Conservation (phyloP, 2,797 vertebrate genomes). For the Ibycter americanus region DNA sequence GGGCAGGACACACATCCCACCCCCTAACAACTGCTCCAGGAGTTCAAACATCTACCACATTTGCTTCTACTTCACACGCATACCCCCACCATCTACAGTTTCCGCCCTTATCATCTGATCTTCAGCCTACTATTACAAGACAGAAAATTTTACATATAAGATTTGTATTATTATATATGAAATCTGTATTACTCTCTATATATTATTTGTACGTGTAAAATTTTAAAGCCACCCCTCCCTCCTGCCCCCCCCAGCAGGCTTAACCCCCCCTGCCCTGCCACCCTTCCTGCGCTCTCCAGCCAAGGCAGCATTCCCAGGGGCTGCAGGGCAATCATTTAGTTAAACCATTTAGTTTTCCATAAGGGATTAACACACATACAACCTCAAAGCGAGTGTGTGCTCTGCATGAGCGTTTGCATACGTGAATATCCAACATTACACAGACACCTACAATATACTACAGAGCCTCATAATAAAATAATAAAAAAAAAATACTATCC, state of each 20-base stretch:
- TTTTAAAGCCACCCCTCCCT: not conserved
- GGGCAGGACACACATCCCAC: not conserved
- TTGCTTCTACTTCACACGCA: not conserved
- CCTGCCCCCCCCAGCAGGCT: not conserved
- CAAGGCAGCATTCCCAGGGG: constrained; percentile 9
- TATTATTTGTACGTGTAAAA: not conserved
- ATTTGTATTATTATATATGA: not conserved
- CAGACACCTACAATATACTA: constrained; percentile 5
- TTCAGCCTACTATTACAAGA: not conserved
- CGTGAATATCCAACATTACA: constrained; percentile 33
- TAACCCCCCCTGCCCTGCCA: not conserved
- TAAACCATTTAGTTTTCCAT: constrained; percentile 57
- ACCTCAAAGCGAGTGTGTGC: not conserved
- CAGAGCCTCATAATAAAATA: not conserved
- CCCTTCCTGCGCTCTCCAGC: not conserved
- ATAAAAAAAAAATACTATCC: constrained; percentile 18
- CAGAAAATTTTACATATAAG: not conserved
- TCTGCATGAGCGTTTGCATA: constrained; percentile 19
- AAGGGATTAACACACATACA: constrained; percentile 46
- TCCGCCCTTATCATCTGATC: not conserved
- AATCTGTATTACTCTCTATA: not conserved
- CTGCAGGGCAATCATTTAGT: constrained; percentile 38
- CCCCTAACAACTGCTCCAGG: not conserved
- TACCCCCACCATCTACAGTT: not conserved
- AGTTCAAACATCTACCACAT: not conserved